Conservation (phyloP, 2,113 vertebrate species). For the Paramormyrops kingsleyae region DNA sequence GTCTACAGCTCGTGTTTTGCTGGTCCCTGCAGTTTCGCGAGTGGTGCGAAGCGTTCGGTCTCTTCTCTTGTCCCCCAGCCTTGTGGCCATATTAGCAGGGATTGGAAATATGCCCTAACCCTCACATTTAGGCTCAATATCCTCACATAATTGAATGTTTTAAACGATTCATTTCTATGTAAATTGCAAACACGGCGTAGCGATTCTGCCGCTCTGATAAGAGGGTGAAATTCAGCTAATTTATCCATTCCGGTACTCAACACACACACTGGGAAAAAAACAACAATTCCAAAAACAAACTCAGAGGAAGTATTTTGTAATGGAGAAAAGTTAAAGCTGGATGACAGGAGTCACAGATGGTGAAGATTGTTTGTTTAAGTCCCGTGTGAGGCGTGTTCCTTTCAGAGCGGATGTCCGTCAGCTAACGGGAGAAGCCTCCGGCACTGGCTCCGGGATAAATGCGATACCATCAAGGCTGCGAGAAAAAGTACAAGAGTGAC, state of each 20-base stretch:
- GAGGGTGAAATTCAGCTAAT: neutral
- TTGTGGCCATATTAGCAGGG: neutral
- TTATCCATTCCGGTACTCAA: neutral
- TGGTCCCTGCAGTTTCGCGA: neutral
- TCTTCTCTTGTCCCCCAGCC: neutral
- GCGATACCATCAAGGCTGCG: neutral
- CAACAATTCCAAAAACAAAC: neutral
- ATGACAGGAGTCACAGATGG: neutral
- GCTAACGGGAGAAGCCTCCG: neutral
- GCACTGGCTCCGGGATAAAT: neutral
- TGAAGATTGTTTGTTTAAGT: neutral
- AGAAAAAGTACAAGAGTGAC: neutral
- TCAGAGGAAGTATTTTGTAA: neutral
- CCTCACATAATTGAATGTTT: slow-evolving; percentile 6
- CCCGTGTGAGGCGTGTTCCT: neutral
- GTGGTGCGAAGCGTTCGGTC: neutral
- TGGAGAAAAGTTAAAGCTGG: neutral
- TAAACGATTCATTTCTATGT: slow-evolving; percentile 11
- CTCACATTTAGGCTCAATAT: neutral
- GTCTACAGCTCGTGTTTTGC: neutral
- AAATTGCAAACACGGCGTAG: neutral
- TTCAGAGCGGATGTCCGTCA: neutral
- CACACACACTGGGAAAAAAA: neutral
- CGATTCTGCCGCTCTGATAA: neutral
- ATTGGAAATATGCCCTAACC: neutral